Percentiles rank a stretch among this genome's conserved stretches.
Conservation (phyloP, 1,140 invertebrate genomes). For the Listronotus bonariensis region DNA sequence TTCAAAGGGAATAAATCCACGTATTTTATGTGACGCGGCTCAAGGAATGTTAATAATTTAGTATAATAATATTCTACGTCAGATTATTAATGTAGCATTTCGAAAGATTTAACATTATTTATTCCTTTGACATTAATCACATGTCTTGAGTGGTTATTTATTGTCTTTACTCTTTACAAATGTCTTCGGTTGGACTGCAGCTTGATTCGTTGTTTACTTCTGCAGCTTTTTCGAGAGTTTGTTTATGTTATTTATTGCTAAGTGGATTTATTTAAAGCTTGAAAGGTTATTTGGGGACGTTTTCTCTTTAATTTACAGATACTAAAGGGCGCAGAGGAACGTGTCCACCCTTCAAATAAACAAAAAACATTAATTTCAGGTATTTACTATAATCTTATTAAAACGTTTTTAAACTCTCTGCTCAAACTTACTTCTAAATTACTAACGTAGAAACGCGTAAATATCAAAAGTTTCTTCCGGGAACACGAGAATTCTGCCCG, state of each 20-base stretch:
- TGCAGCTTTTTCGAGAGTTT: constrained; percentile 12
- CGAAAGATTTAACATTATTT: constrained; percentile 43
- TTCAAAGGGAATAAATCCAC: constrained; percentile 28
- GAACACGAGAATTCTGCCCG: too few species aligned
- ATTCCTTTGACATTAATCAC: constrained; percentile 44
- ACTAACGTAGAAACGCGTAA: too few species aligned
- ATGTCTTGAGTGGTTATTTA: constrained; percentile 38
- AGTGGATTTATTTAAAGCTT: background rate
- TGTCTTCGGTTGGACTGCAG: constrained; percentile 19
- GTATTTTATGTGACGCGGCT: constrained; percentile 32
- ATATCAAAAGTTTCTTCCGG: too few species aligned
- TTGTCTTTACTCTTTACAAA: constrained; percentile 38
- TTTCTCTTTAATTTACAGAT: background rate
- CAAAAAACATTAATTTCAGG: too few species aligned
- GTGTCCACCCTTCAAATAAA: too few species aligned
- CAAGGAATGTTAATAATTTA: constrained; percentile 37
- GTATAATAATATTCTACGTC: constrained; percentile 41
- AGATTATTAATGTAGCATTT: constrained; percentile 43
- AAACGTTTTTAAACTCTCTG: too few species aligned
- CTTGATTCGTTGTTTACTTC: constrained; percentile 12
- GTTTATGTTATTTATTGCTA: constrained; percentile 17
- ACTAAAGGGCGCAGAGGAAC: too few species aligned
- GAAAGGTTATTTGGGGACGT: background rate
- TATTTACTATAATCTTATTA: too few species aligned
- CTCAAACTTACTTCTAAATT: too few species aligned